phyloP scores from a whole-genome alignment of 64 coral and sea anemone genomes.

The Montipora sp. region DNA sequence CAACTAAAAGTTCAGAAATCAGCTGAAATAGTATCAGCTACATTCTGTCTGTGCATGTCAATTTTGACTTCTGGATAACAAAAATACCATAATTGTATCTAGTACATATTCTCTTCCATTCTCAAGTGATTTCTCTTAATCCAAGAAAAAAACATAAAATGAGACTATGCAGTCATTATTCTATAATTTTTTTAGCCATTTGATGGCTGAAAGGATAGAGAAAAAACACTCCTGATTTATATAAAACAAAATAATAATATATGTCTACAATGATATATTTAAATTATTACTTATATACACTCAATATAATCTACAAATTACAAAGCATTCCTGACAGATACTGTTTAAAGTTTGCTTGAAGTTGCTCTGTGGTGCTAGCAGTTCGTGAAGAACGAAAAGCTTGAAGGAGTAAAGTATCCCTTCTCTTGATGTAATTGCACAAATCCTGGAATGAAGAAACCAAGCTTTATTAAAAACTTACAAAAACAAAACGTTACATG shows the following conservation, averaged over 20 bases:
- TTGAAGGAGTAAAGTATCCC: conserved; percentile 82
- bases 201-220: background rate
- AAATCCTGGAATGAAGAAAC: conserved; percentile 66
- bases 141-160: too few species aligned
- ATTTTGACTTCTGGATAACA: too few species aligned
- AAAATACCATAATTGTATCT: too few species aligned
- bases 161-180: too few species aligned
- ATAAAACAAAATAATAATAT: conserved; percentile 31
- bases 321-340: conserved; percentile 87
- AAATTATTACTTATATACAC: background rate
- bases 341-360: conserved; percentile 88
- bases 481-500: too few species aligned
- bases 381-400: conserved; percentile 89
- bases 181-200: background rate
- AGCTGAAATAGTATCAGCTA: too few species aligned
- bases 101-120: too few species aligned
- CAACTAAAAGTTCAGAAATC: too few species aligned
- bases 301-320: conserved; percentile 52
- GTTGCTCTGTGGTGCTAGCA: conserved; percentile 73
- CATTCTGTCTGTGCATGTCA: too few species aligned
- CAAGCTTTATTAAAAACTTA: background rate
- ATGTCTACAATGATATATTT: conserved; percentile 14
- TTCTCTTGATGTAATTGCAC: conserved; percentile 79
- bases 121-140: too few species aligned
- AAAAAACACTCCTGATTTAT: background rate